Evolutionary conservation across 2,113 vertebrate species (phyloP), one percentile per base, ranked within the genome.

Genomic region (Phalacrocorax carbo): DNA sequence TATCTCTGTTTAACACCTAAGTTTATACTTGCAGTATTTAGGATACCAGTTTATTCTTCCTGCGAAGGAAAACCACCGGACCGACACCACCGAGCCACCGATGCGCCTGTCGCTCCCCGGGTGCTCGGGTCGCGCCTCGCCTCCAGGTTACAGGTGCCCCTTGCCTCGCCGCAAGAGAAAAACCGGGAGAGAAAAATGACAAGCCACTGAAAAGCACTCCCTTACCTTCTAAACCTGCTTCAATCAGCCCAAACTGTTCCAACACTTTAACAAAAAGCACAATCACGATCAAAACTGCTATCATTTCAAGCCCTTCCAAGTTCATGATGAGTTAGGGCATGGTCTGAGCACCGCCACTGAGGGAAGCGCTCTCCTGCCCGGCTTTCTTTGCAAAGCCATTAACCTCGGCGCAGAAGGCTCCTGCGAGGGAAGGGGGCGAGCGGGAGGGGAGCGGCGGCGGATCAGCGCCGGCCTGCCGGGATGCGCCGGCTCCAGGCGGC

Each of bases 221-320:
- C 99, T 99, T 99, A 99, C 99, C 99, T 98, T 99, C 99, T 96
- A 99, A 98, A 98, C 98, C 98, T 19, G 98, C 97, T 97, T 99
- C 99, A 97, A 99, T 99, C 97, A 99, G 98, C 96, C 99, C 99
- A 98, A 99, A 99, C 97, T 99, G 99, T 98, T 99, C 99, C 99
- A 99, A 98, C 95, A 99, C 98, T 98, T 99, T 99, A 71, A 99
- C 99, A 97, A 99, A 99, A 64, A 99, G 98, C 80, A 99, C 99
- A 98, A 99, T 99, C 95, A 99, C 98, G 97, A 99, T 98, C 97
- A 99, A 98, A 94, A 99, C 99, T 4, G 98, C 99, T 94, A 99
- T 99, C 99, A 99, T 99, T 95, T 99, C 99, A 97, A 99, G 99
- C 93, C 99, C 99, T 98, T 99, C 99, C 98, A 99, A 98, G 99